These are phyloP conservation scores for Otus sunia DNA, from an alignment of 2,113 vertebrate species.

Conservation along the genomic window DNA sequence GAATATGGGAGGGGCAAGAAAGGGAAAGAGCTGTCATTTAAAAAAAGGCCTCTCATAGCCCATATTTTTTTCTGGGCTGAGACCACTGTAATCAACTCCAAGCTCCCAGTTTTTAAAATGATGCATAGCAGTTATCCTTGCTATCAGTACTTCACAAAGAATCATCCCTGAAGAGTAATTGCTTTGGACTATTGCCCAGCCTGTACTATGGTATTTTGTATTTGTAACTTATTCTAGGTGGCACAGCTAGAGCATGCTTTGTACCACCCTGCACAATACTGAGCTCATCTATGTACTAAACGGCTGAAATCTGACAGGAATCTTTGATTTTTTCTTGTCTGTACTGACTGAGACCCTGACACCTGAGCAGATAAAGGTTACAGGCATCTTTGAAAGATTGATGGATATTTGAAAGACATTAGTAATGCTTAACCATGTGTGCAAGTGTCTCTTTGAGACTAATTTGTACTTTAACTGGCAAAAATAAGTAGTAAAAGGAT, in stretches of 20 bases:
- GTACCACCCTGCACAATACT: not conserved
- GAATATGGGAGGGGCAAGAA: not conserved
- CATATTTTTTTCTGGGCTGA: not conserved
- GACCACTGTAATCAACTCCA: not conserved
- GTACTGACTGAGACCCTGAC: not conserved
- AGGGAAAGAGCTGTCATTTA: not conserved
- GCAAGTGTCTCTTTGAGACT: not conserved
- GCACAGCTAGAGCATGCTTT: not conserved
- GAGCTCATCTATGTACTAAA: not conserved
- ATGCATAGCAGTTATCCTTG: not conserved
- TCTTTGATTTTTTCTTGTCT: not conserved
- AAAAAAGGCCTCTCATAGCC: not conserved
- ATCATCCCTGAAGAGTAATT: not conserved
- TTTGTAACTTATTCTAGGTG: not conserved
- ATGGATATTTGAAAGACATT: not conserved
- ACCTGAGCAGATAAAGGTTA: not conserved
- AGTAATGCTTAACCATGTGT: not conserved
- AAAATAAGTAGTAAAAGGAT: not conserved
- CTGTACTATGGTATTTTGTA: not conserved
- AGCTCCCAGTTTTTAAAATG: not conserved
- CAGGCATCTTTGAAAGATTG: not conserved
- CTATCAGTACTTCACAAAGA: not conserved
- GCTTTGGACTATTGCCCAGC: not conserved
- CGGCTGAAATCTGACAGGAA: not conserved
- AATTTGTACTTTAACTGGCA: not conserved